These are phyloP conservation scores for Melinaea marsaeus DNA, from an alignment of 2,888 invertebrate genomes.

Conservation along the genomic window DNA sequence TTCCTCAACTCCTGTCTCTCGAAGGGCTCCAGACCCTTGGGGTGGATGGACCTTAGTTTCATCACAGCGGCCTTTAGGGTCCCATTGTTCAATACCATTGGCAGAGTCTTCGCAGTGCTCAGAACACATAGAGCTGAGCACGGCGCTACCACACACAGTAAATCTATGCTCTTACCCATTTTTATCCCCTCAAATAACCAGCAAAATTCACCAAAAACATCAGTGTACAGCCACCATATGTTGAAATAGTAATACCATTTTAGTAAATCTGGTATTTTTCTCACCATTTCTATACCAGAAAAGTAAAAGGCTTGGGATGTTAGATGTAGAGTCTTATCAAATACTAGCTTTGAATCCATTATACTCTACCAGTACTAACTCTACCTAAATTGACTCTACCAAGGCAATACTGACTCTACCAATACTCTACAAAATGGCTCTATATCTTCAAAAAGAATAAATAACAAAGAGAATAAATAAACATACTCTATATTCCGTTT, in stretches of 20 bases:
- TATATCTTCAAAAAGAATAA: constrained; percentile 16
- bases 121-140: constrained; percentile 49
- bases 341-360: constrained; percentile 18
- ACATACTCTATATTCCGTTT: constrained; percentile 27
- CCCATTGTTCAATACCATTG: constrained; percentile 42
- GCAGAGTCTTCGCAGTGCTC: constrained; percentile 44
- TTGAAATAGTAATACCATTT: constrained; percentile 43
- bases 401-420: too few species aligned
- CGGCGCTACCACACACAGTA: constrained; percentile 49
- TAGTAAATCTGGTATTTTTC: constrained; percentile 14
- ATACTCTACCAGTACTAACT: too few species aligned
- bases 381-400: too few species aligned
- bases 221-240: constrained; percentile 43
- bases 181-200: constrained; percentile 48
- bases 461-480: constrained; percentile 28
- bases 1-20: constrained; percentile 39
- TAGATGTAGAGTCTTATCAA: constrained; percentile 41
- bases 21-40: constrained; percentile 23
- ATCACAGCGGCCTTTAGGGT: constrained; percentile 38
- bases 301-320: constrained; percentile 42
- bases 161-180: constrained; percentile 44
- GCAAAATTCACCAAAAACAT: constrained; percentile 48
- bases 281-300: constrained; percentile 46
- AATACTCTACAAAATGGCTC: too few species aligned
- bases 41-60: constrained; percentile 48